Base-by-base conservation (phyloP, 1,140 invertebrate genomes). In the Magallana angulata region DNA sequence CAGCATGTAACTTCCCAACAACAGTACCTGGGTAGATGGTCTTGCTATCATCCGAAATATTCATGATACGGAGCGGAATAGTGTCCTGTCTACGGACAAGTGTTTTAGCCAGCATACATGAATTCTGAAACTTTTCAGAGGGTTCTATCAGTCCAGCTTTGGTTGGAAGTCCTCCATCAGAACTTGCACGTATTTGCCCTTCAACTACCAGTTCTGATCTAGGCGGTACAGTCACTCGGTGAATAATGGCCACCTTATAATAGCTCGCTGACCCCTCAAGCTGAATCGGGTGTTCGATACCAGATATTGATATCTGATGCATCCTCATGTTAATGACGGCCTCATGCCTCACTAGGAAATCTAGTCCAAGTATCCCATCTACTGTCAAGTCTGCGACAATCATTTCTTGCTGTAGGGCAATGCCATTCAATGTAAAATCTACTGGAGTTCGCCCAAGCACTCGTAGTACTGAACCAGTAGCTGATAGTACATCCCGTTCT, bases 21-120 rank as follows among this genome's bases (percentile, higher is more conserved):
- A 36, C 60, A 68, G 86, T 83, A 6, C 86, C 86, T 57, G 57
- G 36, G 60, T 87, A 80, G 18, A 86, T n/a, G 24, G 81, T 60
- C 56, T 58, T 71, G n/a, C 56, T 76, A 24, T 86, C 85, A 24
- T 48, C 48, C 14, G 62, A 80, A 24, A 81, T n/a, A 86, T 86
- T 86, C 85, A 86, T 86, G 11, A 86, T 14, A n/a, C 86, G 60
- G 24, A 87, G 57, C n/a, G 86, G 86, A 14, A 87, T 58, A 57
- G 4, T 68, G 1, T 87, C 86, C 12, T 11, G 48, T 57, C 76
- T 68, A 8, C 81, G 24, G 6, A 85, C 84, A 57, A 85, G 48
- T 71, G 48, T 57, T 71, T 56, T 68, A 56, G 60, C 84, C 5
- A 85, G n/a, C 16, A 71, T 9, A 16, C 18, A 24, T 24, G 18